Evolutionary conservation across 64 coral and sea anemone species (phyloP).

Genomic region (Pachyseris speciosa): DNA sequence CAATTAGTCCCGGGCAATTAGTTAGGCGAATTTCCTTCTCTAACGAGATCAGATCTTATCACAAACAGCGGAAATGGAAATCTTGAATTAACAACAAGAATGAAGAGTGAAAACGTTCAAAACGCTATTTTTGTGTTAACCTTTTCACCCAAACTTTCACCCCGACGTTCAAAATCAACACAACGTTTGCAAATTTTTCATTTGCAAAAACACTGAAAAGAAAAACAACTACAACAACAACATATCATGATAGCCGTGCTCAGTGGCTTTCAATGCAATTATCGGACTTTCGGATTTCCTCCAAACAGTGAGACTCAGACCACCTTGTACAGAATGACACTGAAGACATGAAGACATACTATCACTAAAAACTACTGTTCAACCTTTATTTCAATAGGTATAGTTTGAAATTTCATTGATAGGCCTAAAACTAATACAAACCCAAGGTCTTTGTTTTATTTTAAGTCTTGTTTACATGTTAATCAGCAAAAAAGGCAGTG

Average conservation of each 20-base stretch:
- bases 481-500: background rate
- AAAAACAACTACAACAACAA: too few relatives aligned
- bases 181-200: background rate
- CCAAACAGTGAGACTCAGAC: too few relatives aligned
- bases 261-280: background rate
- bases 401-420: too few relatives aligned
- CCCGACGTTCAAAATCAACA: background rate
- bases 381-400: too few relatives aligned
- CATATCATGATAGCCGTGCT: too few relatives aligned
- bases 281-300: too few relatives aligned
- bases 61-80: slow-evolving; percentile 9
- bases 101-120: slow-evolving; percentile 1
- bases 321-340: too few relatives aligned
- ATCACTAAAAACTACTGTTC: too few relatives aligned
- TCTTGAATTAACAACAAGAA: slow-evolving; percentile 27
- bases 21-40: background rate
- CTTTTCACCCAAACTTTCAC: background rate
- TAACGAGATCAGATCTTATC: slow-evolving; percentile 30
- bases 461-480: background rate
- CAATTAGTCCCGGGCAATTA: background rate
- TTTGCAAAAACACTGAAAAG: background rate
- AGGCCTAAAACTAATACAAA: too few relatives aligned
- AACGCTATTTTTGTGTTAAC: slow-evolving; percentile 13
- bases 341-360: too few relatives aligned
- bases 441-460: background rate